Base-by-base conservation (phyloP, 2,113 vertebrate species). In the Catagonus wagneri region DNA sequence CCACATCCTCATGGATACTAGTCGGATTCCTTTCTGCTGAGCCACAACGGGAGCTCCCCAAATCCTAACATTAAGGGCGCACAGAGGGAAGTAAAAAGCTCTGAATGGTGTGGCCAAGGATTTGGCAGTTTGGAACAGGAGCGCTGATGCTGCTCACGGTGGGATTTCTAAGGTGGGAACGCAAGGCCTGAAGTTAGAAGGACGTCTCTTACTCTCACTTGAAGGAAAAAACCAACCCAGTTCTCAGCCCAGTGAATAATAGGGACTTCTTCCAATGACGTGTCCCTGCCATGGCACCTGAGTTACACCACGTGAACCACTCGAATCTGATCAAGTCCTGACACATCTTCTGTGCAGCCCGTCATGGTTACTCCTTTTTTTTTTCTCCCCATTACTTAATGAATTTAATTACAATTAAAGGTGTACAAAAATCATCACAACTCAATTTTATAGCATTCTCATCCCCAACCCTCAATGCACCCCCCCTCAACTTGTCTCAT, bases 131-230 rank as follows among this genome's bases (percentile, higher is more conserved):
- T 25, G n/a, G 78, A 80, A 60, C 22, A 36, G n/a, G 12, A 27
- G 54, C 6, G n/a, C 34, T 0, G 2, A 27, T 22, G 25, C 22
- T 10, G 14, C n/a, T 60, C 58, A 25, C 22, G 3, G n/a, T 3
- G n/a, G 78, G 78, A 56, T 58, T 60, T 80, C 7, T 36, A 25
- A 80, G 78, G 25, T 36, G 7, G 54, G n/a, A 27, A 17, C 25
- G 13, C 54, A 60, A 6, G 78, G 22, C 78, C 9, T 27, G 54
- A 80, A n/a, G 54, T 27, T 14, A 54, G 34, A 32, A 79, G 78
- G n/a, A 36, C 7, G 8, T 25, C 78, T 16, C 54, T 80, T 34
- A 25, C n/a, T 80, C 78, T 36, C n/a, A 36, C 22, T 9, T 80
- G 78, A 80, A 60, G 54, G 22, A n/a, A 60, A 34, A 25, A 80